A percentile compares a stretch with the other conserved stretches of the same genome.
phyloP scores from a whole-genome alignment of 2,888 invertebrate genomes.

The Drosophila phalerata region DNA sequence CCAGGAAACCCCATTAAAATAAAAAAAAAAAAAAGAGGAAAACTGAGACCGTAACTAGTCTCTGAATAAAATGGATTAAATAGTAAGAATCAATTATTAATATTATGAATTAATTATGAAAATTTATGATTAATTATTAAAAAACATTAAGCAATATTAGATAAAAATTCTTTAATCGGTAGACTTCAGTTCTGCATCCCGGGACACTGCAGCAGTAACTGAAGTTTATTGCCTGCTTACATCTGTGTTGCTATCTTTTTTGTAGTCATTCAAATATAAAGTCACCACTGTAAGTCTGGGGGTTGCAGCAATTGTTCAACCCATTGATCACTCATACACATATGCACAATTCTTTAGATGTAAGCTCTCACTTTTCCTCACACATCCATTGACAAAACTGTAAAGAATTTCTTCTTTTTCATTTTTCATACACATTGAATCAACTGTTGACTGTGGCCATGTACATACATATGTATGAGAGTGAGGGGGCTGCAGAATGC shows the following conservation, averaged over 20 bases:
- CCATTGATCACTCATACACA: conserved; percentile 1
- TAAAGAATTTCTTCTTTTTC: neutral
- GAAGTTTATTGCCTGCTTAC: no score
- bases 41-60: no score
- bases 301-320: neutral
- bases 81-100: no score
- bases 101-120: no score
- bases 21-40: no score
- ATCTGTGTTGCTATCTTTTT: neutral
- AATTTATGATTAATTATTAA: no score
- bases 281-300: neutral
- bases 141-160: neutral
- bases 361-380: neutral
- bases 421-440: neutral
- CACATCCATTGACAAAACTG: neutral
- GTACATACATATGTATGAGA: neutral
- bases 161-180: no score
- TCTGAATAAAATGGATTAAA: no score
- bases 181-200: neutral
- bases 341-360: neutral
- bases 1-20: no score
- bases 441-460: conserved; percentile 4
- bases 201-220: no score
- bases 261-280: neutral
- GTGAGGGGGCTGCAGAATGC: neutral